These are phyloP conservation scores for Hylaea fasciaria DNA, from an alignment of 2,888 invertebrate genomes.

Conservation along the genomic window DNA sequence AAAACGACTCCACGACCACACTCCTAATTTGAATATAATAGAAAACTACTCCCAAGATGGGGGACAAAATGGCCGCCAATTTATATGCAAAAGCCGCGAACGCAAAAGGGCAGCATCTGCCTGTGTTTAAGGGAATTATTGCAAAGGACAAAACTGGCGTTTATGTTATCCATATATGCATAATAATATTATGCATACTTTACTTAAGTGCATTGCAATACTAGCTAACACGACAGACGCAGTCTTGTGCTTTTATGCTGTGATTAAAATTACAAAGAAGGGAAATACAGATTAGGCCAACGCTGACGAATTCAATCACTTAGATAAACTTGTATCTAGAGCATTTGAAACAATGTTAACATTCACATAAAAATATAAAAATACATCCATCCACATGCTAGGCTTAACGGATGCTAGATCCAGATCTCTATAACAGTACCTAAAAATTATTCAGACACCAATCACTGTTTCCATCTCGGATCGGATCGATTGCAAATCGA, in stretches of 20 bases:
- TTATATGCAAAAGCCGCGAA: conserved; percentile 63
- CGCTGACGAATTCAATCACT: no score
- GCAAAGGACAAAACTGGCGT: conserved; percentile 42
- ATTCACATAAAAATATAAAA: neutral
- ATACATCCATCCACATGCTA: conserved; percentile 16
- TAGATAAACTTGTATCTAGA: no score
- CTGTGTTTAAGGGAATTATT: conserved; percentile 41
- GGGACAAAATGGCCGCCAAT: conserved; percentile 54
- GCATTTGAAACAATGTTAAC: neutral
- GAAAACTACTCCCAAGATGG: conserved; percentile 64
- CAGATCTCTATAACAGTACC: conserved; percentile 39
- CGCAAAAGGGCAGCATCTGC: conserved; percentile 44
- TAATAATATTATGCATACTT: conserved; percentile 29
- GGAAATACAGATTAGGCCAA: no score
- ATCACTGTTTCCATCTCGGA: conserved; percentile 17
- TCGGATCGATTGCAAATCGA: conserved; percentile 31
- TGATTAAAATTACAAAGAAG: neutral
- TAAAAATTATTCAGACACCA: conserved; percentile 37
- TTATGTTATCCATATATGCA: conserved; percentile 45
- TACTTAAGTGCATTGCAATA: no score
- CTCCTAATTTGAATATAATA: conserved; percentile 77
- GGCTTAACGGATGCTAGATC: conserved; percentile 35
- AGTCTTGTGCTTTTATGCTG: conserved; percentile 3
- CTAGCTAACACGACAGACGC: no score
- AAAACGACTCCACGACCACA: conserved; percentile 31